Percentiles rank a stretch among this genome's conserved stretches.
These are phyloP conservation scores for Bradypodion pumilum DNA, from an alignment of 2,797 vertebrate species.

Conservation along the genomic window DNA sequence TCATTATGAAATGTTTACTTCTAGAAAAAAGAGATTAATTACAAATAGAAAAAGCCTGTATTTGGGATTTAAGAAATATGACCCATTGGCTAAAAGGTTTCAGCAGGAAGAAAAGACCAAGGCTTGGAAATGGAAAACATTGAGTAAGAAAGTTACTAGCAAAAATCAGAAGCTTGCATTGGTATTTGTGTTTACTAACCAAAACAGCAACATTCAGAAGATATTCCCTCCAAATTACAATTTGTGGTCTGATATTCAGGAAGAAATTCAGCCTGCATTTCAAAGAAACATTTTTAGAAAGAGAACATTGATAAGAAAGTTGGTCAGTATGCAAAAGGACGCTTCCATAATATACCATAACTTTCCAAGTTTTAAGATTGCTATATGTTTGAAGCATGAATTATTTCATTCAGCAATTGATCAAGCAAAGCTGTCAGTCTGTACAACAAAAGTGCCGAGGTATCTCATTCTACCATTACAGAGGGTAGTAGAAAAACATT, in stretches of 20 bases:
- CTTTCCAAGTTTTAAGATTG: conserved; percentile 16
- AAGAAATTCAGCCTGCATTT: conserved; percentile 3
- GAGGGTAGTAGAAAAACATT: conserved; percentile 22
- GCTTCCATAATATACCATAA: conserved; percentile 13
- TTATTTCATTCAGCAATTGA: neutral
- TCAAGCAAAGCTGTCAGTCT: neutral
- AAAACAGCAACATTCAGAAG: conserved; percentile 12
- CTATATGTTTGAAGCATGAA: neutral
- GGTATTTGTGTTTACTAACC: conserved; percentile 13
- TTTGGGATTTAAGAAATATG: neutral
- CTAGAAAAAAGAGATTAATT: conserved; percentile 24
- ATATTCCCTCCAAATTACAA: neutral
- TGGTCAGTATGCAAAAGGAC: neutral
- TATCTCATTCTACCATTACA: neutral
- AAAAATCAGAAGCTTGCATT: conserved; percentile 19
- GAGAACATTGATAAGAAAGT: conserved; percentile 14
- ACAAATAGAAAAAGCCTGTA: neutral
- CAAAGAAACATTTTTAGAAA: conserved; percentile 14
- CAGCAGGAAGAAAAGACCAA: conserved; percentile 14
- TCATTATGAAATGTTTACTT: conserved; percentile 7
- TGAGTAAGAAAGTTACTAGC: conserved; percentile 23
- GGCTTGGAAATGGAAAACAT: conserved; percentile 12
- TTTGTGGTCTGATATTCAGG: conserved; percentile 3
- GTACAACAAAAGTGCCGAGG: neutral
- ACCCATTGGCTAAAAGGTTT: conserved; percentile 3